phyloP scores from a whole-genome alignment of 2,113 vertebrate genomes.

The Cyprinodon tularosa region DNA sequence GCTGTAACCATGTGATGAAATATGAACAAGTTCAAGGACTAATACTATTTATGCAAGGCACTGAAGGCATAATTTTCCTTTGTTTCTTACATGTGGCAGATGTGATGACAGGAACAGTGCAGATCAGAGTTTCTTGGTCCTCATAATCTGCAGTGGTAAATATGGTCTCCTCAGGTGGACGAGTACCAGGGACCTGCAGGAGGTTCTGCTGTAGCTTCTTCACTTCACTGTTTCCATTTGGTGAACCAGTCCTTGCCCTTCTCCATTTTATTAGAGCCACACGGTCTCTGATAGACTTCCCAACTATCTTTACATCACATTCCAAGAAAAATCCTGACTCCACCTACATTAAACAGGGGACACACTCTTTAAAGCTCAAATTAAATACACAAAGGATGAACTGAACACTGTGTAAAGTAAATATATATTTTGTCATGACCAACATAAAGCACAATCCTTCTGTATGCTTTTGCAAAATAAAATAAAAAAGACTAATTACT shows the following conservation, averaged over 20 bases:
- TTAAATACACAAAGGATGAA: neutral
- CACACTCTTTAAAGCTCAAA: slow-evolving; percentile 9
- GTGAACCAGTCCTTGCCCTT: slow-evolving; percentile 84
- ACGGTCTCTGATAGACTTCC: slow-evolving; percentile 94
- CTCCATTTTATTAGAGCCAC: slow-evolving; percentile 95
- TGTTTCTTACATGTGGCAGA: slow-evolving; percentile 87
- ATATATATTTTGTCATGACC: neutral
- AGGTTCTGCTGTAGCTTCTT: slow-evolving; percentile 75
- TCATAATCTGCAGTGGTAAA: slow-evolving; percentile 77
- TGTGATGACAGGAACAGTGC: slow-evolving; percentile 78
- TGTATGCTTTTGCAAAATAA: neutral
- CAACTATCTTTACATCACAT: slow-evolving; percentile 92
- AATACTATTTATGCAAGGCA: neutral
- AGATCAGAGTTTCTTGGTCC: slow-evolving; percentile 83
- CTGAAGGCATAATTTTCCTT: neutral
- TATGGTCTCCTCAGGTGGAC: slow-evolving; percentile 72
- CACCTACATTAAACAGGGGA: slow-evolving; percentile 78
- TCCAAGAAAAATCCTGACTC: slow-evolving; percentile 98
- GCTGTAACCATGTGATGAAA: neutral
- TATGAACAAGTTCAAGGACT: neutral
- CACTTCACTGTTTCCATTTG: slow-evolving; percentile 70
- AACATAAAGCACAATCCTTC: neutral
- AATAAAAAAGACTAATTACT: neutral
- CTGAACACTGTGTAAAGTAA: neutral
- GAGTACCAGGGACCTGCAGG: slow-evolving; percentile 83